phyloP scores from a whole-genome alignment of 2,113 vertebrate genomes.

The Festucalex cinctus region DNA sequence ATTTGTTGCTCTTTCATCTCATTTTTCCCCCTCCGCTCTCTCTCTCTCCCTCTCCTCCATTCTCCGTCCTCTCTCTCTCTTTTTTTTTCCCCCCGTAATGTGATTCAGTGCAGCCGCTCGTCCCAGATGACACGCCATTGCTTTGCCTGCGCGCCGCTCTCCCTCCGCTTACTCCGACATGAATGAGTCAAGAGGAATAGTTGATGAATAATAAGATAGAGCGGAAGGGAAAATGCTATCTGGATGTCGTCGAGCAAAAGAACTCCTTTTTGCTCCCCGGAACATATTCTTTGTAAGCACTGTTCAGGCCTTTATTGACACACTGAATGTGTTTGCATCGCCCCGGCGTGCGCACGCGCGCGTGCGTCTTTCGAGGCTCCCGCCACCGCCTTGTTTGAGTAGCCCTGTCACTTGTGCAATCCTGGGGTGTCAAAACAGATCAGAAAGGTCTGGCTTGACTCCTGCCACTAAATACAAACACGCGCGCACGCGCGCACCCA shows the following conservation, averaged over 20 bases:
- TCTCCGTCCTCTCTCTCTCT: constrained; percentile 21
- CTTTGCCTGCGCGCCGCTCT: constrained; percentile 53
- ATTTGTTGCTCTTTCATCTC: constrained; percentile 74
- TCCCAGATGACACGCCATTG: constrained; percentile 63
- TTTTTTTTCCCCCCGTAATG: constrained; percentile 53
- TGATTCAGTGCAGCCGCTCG: constrained; percentile 64
- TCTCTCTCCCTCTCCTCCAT: constrained; percentile 8
- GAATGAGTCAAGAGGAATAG: constrained; percentile 63
- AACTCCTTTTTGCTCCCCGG: constrained; percentile 46
- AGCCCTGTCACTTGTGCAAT: constrained; percentile 73
- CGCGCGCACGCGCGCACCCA: constrained; percentile 16
- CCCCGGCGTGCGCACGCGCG: constrained; percentile 19
- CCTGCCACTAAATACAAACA: constrained; percentile 51
- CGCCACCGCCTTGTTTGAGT: constrained; percentile 67
- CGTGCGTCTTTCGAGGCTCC: constrained; percentile 33
- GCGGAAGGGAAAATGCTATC: constrained; percentile 60
- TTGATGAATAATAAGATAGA: constrained; percentile 68
- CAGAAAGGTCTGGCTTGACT: constrained; percentile 71
- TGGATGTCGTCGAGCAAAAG: constrained; percentile 63
- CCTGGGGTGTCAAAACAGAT: constrained; percentile 76
- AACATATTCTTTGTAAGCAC: constrained; percentile 63
- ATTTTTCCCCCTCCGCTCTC: constrained; percentile 34
- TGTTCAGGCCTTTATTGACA: constrained; percentile 59
- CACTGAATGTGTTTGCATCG: constrained; percentile 64
- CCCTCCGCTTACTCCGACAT: constrained; percentile 50